Conservation (phyloP, 2,888 invertebrate genomes). For the Thera obeliscata region DNA sequence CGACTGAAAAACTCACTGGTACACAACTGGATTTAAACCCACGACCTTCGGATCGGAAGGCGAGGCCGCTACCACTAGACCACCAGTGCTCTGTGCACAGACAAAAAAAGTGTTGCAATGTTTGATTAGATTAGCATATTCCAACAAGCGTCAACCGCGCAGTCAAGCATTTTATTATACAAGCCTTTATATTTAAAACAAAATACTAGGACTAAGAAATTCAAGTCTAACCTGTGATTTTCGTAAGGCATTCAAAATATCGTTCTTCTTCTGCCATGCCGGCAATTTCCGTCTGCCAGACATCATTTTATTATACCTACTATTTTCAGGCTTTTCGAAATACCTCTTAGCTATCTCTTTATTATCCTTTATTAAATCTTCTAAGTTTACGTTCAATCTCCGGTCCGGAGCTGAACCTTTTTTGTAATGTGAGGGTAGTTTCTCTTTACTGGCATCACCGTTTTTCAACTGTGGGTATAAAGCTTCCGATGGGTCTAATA, state of each 20-base stretch:
- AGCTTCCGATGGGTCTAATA: conserved; percentile 82
- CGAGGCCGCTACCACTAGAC: too few species aligned
- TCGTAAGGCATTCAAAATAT: conserved; percentile 87
- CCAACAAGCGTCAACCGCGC: too few species aligned
- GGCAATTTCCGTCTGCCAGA: conserved; percentile 86
- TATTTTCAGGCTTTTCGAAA: conserved; percentile 84
- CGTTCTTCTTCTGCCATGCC: conserved; percentile 88
- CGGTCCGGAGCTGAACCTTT: conserved; percentile 85
- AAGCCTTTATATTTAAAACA: too few species aligned
- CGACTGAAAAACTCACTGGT: too few species aligned
- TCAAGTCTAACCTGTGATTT: conserved; percentile 80
- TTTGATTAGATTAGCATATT: too few species aligned
- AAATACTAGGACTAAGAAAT: too few species aligned
- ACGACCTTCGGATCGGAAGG: too few species aligned
- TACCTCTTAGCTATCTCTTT: conserved; percentile 86
- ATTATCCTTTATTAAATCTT: conserved; percentile 86
- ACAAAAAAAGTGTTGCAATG: too few species aligned
- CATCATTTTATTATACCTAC: conserved; percentile 88
- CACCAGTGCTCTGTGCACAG: too few species aligned
- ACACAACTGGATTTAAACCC: too few species aligned
- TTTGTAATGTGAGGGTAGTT: conserved; percentile 86
- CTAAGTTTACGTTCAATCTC: conserved; percentile 76
- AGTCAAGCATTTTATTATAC: too few species aligned
- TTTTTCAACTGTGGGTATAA: conserved; percentile 85
- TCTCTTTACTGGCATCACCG: conserved; percentile 51